Evolutionary conservation across 2,888 invertebrate species (phyloP).

Genomic region (Andrena camellia): DNA sequence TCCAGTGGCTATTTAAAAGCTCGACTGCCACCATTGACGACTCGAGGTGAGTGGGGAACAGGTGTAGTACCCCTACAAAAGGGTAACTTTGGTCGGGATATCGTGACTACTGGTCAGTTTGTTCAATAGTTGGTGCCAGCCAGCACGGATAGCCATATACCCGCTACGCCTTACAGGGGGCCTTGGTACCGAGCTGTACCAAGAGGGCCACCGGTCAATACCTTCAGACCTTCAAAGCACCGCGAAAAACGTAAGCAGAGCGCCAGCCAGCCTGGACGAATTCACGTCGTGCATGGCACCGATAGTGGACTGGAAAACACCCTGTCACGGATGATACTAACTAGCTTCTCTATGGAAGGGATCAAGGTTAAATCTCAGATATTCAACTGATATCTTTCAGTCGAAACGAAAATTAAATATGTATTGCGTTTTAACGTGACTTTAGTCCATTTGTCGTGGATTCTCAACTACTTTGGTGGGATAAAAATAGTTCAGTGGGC

Average conservation of each 20-base stretch:
- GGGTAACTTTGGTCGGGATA: conserved; percentile 76
- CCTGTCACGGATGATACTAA: conserved; percentile 27
- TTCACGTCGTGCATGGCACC: conserved; percentile 56
- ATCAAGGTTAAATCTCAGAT: conserved; percentile 12
- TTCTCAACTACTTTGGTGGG: no score
- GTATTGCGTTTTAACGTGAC: neutral
- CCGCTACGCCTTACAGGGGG: conserved; percentile 76
- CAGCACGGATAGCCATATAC: conserved; percentile 82
- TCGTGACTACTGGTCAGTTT: conserved; percentile 86
- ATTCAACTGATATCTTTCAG: neutral
- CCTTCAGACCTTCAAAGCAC: conserved; percentile 79
- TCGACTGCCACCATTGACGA: neutral
- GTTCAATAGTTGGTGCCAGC: conserved; percentile 85
- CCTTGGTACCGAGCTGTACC: conserved; percentile 85
- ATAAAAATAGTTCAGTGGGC: no score
- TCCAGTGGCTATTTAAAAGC: conserved; percentile 16
- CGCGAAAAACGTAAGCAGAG: conserved; percentile 70
- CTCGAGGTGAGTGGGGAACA: conserved; percentile 25
- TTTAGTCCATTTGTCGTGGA: no score
- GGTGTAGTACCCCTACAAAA: conserved; percentile 47
- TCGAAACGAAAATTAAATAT: neutral
- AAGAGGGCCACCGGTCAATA: conserved; percentile 85
- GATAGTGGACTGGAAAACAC: conserved; percentile 36
- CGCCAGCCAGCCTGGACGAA: conserved; percentile 51
- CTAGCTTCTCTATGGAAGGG: neutral